Evolutionary conservation across 2,888 invertebrate species (phyloP), one percentile per base, ranked within the genome.

Genomic region (Drosophila meridiana): DNA sequence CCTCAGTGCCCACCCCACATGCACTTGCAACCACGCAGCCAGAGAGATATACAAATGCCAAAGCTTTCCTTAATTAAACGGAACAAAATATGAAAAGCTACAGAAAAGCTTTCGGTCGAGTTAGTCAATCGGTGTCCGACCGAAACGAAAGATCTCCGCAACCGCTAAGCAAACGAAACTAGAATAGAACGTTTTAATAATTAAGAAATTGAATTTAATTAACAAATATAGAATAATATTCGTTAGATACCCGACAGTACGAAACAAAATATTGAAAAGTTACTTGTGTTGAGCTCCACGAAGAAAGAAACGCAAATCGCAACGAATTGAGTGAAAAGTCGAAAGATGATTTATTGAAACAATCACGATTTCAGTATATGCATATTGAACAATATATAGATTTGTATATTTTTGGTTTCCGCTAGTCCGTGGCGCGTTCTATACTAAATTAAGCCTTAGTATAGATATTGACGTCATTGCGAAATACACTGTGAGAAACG

Each of bases 71-170:
- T 75, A 82, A 86, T 86, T 82, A 85, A 88, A 76, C 58, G 79
- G 73, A 72, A 67, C 58, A 53, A 61, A 76, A 72, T 84, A 50
- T 57, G 72, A 52, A 80, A 80, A 85, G 81, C 81, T 52, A 72
- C 73, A 65, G 50, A 45, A 85, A 85, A 85, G 85, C 88, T 85
- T 28, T 13, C 63, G 3, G 70, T 71, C 80, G 78, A 83, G 83
- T 92, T 87, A 93, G 93, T 93, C 93, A 92, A 93, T 93, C 93
- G 93, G 93, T 93, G 93, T 93, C 93, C 93, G 93, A 89, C 93
- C 93, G 92, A 93, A 93, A 92, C 92, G 92, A 93, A 92, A 92
- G 93, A 93, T 92, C 92, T 89, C 90, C 73, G 78, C 88, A 66
- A 53, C 65, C 73, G 80, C 90, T 78, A 80, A 82, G 73, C 68